These are phyloP conservation scores for Bellardia pandia DNA, from an alignment of 2,888 invertebrate genomes.

Conservation along the genomic window DNA sequence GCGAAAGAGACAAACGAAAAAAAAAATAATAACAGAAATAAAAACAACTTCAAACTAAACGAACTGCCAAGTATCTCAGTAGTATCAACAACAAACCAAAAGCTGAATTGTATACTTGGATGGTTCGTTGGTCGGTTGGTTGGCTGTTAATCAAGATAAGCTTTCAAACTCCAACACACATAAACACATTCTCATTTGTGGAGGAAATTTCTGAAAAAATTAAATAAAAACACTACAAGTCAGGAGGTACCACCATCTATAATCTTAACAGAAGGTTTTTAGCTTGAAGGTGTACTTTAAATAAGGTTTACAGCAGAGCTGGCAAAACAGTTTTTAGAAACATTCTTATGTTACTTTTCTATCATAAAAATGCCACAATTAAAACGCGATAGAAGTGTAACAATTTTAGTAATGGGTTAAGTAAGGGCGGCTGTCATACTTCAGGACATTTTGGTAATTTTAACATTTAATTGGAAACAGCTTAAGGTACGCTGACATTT, in stretches of 20 bases:
- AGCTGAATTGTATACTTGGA: conserved; percentile 53
- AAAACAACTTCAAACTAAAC: conserved; percentile 49
- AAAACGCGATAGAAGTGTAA: no score
- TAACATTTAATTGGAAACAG: no score
- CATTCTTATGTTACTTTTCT: not conserved
- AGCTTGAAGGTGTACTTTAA: conserved; percentile 43
- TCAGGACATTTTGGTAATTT: no score
- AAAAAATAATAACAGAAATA: conserved; percentile 6
- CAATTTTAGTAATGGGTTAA: no score
- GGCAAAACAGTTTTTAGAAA: conserved; percentile 21
- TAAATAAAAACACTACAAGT: conserved; percentile 32
- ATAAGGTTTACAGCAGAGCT: conserved; percentile 40
- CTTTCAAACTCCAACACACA: conserved; percentile 65
- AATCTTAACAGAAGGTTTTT: conserved; percentile 26
- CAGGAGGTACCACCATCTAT: conserved; percentile 41
- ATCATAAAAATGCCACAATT: no score
- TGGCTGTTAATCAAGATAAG: conserved; percentile 68
- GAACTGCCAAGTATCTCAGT: conserved; percentile 59
- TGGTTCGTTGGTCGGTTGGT: conserved; percentile 27
- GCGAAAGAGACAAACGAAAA: not conserved
- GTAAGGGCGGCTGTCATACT: no score
- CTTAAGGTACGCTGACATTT: no score
- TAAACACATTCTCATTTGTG: conserved; percentile 32
- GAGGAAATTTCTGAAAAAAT: conserved; percentile 21
- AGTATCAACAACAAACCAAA: conserved; percentile 40